Evolutionary conservation across 37 sponge, comb jelly and placozoan species (phyloP).

Genomic region (Geodia barretti): DNA sequence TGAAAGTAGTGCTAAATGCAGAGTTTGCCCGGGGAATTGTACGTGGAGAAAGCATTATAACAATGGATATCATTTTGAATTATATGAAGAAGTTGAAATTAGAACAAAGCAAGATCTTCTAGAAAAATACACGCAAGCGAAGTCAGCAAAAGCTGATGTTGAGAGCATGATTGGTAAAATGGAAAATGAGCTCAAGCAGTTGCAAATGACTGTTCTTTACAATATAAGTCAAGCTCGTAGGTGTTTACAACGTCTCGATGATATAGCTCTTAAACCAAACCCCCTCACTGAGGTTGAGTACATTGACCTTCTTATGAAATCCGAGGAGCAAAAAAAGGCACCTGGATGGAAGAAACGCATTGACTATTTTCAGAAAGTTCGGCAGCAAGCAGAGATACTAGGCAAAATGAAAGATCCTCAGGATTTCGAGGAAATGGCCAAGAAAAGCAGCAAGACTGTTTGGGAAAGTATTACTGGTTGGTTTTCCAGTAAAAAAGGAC

Average conservation of each 20-base stretch:
- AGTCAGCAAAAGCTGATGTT: slow-evolving; percentile 7
- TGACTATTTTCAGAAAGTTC: slow-evolving; percentile 10
- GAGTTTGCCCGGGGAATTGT: slow-evolving; percentile 64
- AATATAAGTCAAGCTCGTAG: slow-evolving; percentile 17
- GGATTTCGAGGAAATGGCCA: neutral
- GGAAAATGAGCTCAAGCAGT: slow-evolving; percentile 10
- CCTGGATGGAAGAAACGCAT: slow-evolving; percentile 60
- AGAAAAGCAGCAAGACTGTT: neutral
- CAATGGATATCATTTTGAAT: slow-evolving; percentile 54
- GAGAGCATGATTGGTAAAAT: slow-evolving; percentile 36
- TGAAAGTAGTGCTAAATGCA: slow-evolving; percentile 17
- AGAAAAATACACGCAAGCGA: slow-evolving; percentile 44
- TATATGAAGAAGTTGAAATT: slow-evolving; percentile 39
- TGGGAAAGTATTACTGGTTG: neutral
- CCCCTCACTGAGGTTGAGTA: slow-evolving; percentile 69
- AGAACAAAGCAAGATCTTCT: slow-evolving; percentile 64
- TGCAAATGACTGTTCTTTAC: slow-evolving; percentile 12
- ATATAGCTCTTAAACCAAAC: slow-evolving; percentile 79
- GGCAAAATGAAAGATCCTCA: neutral
- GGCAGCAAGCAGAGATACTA: slow-evolving; percentile 33
- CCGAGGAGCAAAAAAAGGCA: slow-evolving; percentile 49
- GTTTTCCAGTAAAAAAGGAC: too few species aligned
- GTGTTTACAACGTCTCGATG: slow-evolving; percentile 32
- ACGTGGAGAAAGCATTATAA: slow-evolving; percentile 64
- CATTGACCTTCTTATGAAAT: slow-evolving; percentile 75